Base-by-base conservation (phyloP, 2,797 vertebrate genomes). In the Brachyalestes nurse region DNA sequence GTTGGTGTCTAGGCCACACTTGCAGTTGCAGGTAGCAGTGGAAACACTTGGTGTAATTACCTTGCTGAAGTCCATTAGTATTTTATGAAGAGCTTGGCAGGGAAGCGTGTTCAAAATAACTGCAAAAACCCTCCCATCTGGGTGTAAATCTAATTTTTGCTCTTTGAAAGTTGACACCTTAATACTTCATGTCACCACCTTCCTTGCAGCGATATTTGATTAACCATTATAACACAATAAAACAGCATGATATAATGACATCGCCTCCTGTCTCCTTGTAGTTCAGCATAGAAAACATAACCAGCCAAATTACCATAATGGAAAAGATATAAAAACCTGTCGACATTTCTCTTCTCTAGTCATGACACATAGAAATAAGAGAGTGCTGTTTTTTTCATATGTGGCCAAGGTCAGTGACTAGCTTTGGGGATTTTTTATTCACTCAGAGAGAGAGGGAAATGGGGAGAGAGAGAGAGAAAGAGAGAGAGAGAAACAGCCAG, bases 341-440 rank as follows among this genome's bases (percentile, higher is more conserved):
- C 3, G 23, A 2, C 5, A 14, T 40, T 69, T 38, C 2, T 58
- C 9, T 51, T 67, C 57, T 70, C 14, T n/a, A 9, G 58, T 64
- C 49, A 51, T 16, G 17, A 34, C 55, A 53, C 19, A 49, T 4
- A 10, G 25, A 49, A 65, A 62, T 25, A 19, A 38, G 64, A 38
- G 21, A 21, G 7, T 64, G 12, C 58, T 86, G 85, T 83, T 88
- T 82, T 90, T 38, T 67, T 65, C 65, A 55, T 60, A 60, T 51
- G 81, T 90, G 77, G 87, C 76, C 74, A 85, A 90, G 87, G 87
- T 91, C 76, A 87, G 85, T 90, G 88, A 91, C 89, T 85, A 83
- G 84, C 89, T 90, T 85, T 75, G 80, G 84, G 90, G 91, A 88
- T 87, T 90, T 85, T 82, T 90, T 91, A 92, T 92, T 86, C 89